Conservation (phyloP, 2,797 vertebrate species). For the Danio aesculapii region DNA sequence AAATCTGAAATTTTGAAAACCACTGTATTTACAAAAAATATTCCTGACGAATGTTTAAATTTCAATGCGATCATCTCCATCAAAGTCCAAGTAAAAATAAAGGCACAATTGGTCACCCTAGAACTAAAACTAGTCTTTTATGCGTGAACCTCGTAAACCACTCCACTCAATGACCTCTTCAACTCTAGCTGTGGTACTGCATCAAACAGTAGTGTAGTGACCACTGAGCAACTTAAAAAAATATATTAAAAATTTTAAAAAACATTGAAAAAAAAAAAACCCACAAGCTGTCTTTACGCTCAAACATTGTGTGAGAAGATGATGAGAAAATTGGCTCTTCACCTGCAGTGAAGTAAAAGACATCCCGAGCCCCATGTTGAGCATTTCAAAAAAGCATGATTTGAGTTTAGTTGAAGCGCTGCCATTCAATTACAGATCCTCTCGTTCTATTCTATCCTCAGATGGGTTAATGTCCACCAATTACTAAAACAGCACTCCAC, state of each 20-base stretch:
- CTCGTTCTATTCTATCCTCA: conserved; percentile 22
- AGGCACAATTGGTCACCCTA: neutral
- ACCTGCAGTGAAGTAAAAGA: neutral
- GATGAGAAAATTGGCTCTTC: neutral
- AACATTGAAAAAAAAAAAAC: too few species aligned
- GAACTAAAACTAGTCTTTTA: neutral
- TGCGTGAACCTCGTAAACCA: too few species aligned
- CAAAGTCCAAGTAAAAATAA: neutral
- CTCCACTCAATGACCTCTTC: neutral
- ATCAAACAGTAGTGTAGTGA: neutral
- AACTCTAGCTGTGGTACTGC: neutral
- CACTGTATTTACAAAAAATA: too few species aligned
- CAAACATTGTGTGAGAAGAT: neutral
- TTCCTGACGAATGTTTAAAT: too few species aligned
- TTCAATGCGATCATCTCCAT: neutral
- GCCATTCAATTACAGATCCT: neutral
- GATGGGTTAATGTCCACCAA: conserved; percentile 24
- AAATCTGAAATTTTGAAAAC: too few species aligned
- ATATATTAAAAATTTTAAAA: too few species aligned
- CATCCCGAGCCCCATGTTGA: neutral
- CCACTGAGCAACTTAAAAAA: neutral
- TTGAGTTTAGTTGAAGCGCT: conserved; percentile 7
- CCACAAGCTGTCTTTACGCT: neutral
- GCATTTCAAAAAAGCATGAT: neutral
- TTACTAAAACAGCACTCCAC: conserved; percentile 29